Evolutionary conservation across 2,888 invertebrate species (phyloP).

Genomic region (Apamea epomidion): DNA sequence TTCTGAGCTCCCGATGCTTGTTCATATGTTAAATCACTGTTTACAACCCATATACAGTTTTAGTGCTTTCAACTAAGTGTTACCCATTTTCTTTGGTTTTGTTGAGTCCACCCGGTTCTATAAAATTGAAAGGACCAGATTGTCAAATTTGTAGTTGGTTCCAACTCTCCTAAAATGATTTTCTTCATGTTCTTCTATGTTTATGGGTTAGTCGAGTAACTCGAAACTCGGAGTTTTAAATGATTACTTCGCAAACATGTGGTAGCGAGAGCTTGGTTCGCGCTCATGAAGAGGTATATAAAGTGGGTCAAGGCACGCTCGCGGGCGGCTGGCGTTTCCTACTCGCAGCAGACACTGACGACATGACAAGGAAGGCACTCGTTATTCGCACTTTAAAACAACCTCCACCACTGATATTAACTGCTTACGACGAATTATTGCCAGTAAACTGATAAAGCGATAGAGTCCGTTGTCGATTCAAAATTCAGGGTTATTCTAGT

Average conservation of each 20-base stretch:
- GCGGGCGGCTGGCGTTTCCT: constrained; percentile 84
- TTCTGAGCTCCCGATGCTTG: constrained; percentile 66
- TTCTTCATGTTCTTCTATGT: background rate
- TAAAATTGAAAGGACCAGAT: background rate
- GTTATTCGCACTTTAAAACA: constrained; percentile 79
- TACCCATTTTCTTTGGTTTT: background rate
- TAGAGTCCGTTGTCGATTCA: background rate
- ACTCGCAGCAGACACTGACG: constrained; percentile 74
- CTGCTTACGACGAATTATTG: constrained; percentile 41
- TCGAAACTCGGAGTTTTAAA: constrained; percentile 42
- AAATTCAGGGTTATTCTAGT: background rate
- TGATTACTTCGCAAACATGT: constrained; percentile 72
- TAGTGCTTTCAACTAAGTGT: constrained; percentile 2
- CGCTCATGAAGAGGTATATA: constrained; percentile 69
- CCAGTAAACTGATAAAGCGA: constrained; percentile 11
- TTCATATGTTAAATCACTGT: constrained; percentile 57
- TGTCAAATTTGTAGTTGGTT: background rate
- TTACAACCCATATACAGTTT: constrained; percentile 43
- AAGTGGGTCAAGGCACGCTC: constrained; percentile 88
- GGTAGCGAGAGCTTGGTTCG: constrained; percentile 74
- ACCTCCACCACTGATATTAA: constrained; percentile 75
- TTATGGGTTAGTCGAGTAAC: background rate
- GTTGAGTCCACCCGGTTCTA: background rate
- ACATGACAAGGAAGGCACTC: constrained; percentile 83
- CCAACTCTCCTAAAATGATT: background rate